phyloP scores from a whole-genome alignment of 2,113 vertebrate genomes.

The Chionis minor region DNA sequence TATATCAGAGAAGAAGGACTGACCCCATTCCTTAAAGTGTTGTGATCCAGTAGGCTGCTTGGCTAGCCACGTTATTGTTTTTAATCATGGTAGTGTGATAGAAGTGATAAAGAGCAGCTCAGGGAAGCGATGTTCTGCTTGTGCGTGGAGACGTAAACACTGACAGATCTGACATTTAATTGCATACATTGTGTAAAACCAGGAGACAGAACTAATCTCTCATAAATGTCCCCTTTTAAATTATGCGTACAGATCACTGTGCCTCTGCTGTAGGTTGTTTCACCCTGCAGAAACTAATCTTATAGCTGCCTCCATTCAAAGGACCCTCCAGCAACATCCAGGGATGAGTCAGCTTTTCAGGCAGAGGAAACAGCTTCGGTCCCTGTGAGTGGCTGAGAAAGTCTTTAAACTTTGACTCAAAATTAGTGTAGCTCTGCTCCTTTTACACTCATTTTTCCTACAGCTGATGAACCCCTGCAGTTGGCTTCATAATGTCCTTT shows the following conservation, averaged over 20 bases:
- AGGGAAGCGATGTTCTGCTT: not conserved
- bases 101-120: not conserved
- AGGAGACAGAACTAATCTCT: not conserved
- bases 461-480: not conserved
- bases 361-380: not conserved
- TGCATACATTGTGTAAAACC: not conserved
- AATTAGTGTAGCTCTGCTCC: not conserved
- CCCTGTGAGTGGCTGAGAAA: not conserved
- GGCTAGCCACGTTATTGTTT: not conserved
- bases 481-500: not conserved
- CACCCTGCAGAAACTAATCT: not conserved
- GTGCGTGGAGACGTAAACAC: not conserved
- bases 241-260: not conserved
- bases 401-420: not conserved
- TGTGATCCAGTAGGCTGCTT: not conserved
- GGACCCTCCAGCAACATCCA: not conserved
- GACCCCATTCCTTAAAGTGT: not conserved
- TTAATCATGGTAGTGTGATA: not conserved
- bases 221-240: not conserved
- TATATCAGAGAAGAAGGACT: not conserved
- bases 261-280: not conserved
- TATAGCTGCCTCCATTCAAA: not conserved
- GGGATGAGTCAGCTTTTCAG: constrained; percentile 45
- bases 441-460: not conserved
- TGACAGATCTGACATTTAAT: not conserved